Base-by-base conservation (phyloP, 2,797 vertebrate genomes). In the Aulostomus chinensis region DNA sequence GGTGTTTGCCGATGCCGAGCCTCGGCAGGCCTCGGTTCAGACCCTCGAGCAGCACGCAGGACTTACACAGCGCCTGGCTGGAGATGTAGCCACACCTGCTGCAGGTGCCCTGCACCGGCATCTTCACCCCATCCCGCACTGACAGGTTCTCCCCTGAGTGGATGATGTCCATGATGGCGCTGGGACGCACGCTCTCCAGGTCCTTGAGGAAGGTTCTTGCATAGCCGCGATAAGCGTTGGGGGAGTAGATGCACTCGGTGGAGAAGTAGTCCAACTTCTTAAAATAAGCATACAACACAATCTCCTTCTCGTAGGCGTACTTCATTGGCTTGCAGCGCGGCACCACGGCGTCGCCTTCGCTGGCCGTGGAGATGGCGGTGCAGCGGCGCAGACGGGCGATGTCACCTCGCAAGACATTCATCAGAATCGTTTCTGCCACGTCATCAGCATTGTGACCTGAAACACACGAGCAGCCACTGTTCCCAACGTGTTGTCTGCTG, bases 221-320 rank as follows among this genome's bases (percentile, higher is more conserved):
- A 5, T 95, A 59, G 12, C 93, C 94, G 0, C 94, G 91, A 72
- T 96, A 96, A n/a, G 95, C 94, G 12, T 95, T 94, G n/a, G 94
- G 94, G 0, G 95, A 94, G 48, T 95, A 96, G 21, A 94, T 89
- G 1, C 95, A 95, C 70, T 96, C 95, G 0, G 94, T 95, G 13
- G 93, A 95, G 70, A 96, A 95, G 84, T 96, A 97, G 86, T 94
- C 91, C 4, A 97, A 68, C 63, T 91, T 93, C 21, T 94, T 93
- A 61, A 96, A 96, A 73, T 96, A 94, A 5, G 94, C 95, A 0
- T 96, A 97, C 16, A 97, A 86, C 25, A 97, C 95, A 1, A 97
- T 96, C 87, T 97, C 95, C 68, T 97, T 97, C 83, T 97, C 94
- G 1, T 95, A 96, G 2, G 94, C 91, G 1, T 96, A 93, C 61